Evolutionary conservation across 2,113 vertebrate species (phyloP), one percentile per base, ranked within the genome.

Genomic region (Prunella fulvescens): DNA sequence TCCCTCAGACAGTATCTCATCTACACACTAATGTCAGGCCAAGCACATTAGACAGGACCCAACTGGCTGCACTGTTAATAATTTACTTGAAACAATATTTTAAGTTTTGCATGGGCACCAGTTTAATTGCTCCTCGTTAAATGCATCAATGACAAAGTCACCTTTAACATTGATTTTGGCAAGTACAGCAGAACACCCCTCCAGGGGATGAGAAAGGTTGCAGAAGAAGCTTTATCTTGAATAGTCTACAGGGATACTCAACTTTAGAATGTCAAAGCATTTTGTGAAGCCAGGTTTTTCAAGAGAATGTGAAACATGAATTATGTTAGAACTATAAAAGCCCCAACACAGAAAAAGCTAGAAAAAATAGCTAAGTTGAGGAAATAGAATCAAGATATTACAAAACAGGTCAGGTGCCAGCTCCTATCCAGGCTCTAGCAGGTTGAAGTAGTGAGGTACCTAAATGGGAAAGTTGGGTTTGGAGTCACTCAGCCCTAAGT

Each of bases 91-190:
- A 91, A 82, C 29, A 70, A 29, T 88, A 88, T 77, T 95, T 90
- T 81, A 78, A 47, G 58, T 91, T 94, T 82, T 78, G 58, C 81
- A 81, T 39, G 47, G 45, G 71, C 78, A 83, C 87, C 70, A 44
- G 45, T 67, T 94, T 91, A 95, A 95, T 77, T 79, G 81, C 53
- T 86, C 11, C 81, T 91, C 66, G 20, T 85, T 51, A 95, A 94
- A 94, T n/a, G 66, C 67, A 86, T 78, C 64, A 70, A 62, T 62
- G 78, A 67, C 92, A 95, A 95, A 94, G 95, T 95, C 95, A 96
- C 90, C 93, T 93, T 92, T 73, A 93, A 78, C 92, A 60, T 1
- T 62, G 64, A 90, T 90, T 91, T 90, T 92, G 54, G 10, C 40
- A 94, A 70, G 74, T 56, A 66, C 58, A 85, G 58, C 56, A 88